Conservation (phyloP, 2,113 vertebrate genomes). For the Bubo blakistoni region DNA sequence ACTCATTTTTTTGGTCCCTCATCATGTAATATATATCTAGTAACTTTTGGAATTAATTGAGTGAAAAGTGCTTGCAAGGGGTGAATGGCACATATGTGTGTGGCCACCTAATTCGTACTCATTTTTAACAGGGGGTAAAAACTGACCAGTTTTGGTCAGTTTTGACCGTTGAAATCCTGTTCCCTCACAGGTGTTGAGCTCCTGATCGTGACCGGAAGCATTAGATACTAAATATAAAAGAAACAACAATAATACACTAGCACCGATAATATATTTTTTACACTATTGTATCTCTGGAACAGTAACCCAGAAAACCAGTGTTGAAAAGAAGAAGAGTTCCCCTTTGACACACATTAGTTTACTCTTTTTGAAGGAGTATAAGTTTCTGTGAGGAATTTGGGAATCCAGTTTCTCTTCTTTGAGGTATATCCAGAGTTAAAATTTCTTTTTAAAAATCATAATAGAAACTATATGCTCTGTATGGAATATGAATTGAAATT, state of each 20-base stretch:
- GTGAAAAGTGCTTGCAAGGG: not conserved
- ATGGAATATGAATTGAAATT: not conserved
- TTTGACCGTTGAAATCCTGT: not conserved
- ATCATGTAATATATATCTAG: not conserved
- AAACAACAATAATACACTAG: not conserved
- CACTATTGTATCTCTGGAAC: not conserved
- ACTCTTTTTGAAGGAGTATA: not conserved
- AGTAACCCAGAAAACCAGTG: not conserved
- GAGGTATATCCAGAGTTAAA: not conserved
- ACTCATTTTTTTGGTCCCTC: not conserved
- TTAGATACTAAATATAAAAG: not conserved
- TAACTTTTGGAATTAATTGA: not conserved
- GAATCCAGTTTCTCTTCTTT: not conserved
- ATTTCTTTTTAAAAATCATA: not conserved
- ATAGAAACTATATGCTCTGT: not conserved
- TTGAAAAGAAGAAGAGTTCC: not conserved
- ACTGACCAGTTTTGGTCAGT: not conserved
- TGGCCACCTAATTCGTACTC: not conserved
- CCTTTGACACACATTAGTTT: not conserved
- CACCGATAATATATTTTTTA: not conserved
- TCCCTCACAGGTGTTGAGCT: not conserved
- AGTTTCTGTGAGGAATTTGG: not conserved
- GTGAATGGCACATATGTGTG: not conserved
- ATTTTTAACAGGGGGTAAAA: not conserved
- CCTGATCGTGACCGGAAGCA: not conserved